Evolutionary conservation across 2,113 vertebrate species (phyloP), one percentile per base, ranked within the genome.

Genomic region (Ovis canadensis): DNA sequence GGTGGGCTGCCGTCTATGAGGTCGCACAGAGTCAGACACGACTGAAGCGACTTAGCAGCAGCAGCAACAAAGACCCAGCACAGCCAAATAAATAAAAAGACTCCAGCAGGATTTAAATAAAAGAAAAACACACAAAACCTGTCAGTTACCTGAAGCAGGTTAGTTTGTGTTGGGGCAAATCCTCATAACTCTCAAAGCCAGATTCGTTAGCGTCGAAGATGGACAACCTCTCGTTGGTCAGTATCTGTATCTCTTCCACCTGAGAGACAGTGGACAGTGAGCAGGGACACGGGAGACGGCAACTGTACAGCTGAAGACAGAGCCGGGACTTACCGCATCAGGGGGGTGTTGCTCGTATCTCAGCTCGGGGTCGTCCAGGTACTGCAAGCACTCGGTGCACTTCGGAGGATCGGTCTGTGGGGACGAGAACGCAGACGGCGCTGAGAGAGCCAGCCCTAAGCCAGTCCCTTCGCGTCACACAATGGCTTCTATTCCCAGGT

Each of bases 171-270:
- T 99, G 99, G 0, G 99, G 99, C 10, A 99, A 98, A 43, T 99
- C 99, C 48, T 99, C 99, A 3, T 99, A 99, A 98, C 99, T 99
- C 98, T 99, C 99, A 88, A 99, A 99, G 0, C 99, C 99, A 23
- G 99, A 99, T 48, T 99, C 99, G 4, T 99, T 99, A 1, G 99
- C 98, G 8, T 99, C 99, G 2, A 99, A 99, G 82, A 99, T 98
- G 36, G 99, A 99, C 81, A 99, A 93, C 4, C 99, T 99, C 94
- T 99, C 99, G 1, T 99, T 99, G 0, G 99, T 99, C 97, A 99
- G 98, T 99, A 99, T 99, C 95, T 99, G 99, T 0, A 99, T 99
- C 88, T 99, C 99, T 5, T 99, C 99, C 97, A 99, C 98, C 99
- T 99, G 95, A 16, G 11, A 50, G 50, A 93, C 36, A 96, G 0